phyloP scores from a whole-genome alignment of 2,797 vertebrate genomes.

The Garrulus glandarius region DNA sequence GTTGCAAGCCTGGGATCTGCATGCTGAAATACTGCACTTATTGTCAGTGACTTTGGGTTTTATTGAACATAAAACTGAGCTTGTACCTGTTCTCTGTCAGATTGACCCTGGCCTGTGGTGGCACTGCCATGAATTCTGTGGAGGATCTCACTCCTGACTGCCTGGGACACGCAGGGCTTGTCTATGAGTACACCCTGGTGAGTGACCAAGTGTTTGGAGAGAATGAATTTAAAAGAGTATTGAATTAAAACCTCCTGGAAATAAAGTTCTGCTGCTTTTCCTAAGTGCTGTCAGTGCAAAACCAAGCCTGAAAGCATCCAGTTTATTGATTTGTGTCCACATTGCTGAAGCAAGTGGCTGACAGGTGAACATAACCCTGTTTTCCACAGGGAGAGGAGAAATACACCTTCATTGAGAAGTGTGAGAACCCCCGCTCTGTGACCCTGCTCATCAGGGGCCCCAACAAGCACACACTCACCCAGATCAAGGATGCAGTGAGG shows the following conservation, averaged over 20 bases:
- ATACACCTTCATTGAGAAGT: slow-evolving; percentile 91
- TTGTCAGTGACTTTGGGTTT: fast-evolving
- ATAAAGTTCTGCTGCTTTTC: neutral
- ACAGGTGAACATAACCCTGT: fast-evolving
- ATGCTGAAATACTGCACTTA: neutral
- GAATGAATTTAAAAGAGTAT: fast-evolving
- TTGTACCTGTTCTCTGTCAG: slow-evolving; percentile 63
- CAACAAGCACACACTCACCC: slow-evolving; percentile 94
- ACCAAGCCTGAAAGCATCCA: neutral
- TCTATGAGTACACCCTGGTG: slow-evolving; percentile 94
- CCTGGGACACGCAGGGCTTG: slow-evolving; percentile 89
- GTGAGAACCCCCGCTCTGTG: slow-evolving; percentile 91
- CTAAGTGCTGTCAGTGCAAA: neutral
- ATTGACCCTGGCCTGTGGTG: slow-evolving; percentile 90
- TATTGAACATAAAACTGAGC: neutral
- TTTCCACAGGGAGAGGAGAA: slow-evolving; percentile 89
- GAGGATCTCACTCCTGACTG: slow-evolving; percentile 90
- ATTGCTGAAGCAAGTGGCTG: neutral
- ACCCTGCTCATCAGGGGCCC: slow-evolving; percentile 90
- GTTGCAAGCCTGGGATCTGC: neutral
- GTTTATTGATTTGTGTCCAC: fast-evolving
- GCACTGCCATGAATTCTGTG: slow-evolving; percentile 92
- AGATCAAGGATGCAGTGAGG: slow-evolving; percentile 94
- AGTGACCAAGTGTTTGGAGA: neutral
- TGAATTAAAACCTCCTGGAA: neutral